A percentile compares a stretch with the other conserved stretches of the same genome.
phyloP scores from a whole-genome alignment of 2,113 vertebrate genomes.

The Lontra canadensis region DNA sequence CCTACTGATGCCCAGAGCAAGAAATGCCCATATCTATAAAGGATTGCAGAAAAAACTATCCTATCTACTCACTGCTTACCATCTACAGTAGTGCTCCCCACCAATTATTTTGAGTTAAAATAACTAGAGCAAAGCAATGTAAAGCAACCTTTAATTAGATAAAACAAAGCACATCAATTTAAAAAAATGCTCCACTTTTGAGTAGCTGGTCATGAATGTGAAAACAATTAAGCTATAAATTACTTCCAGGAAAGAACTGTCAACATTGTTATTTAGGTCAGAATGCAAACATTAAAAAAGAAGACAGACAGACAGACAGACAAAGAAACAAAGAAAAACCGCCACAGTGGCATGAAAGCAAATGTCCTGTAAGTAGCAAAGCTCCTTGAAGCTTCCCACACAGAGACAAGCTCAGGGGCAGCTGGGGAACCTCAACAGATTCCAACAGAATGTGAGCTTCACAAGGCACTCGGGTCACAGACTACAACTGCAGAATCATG shows the following conservation, averaged over 20 bases:
- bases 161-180: background rate
- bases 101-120: background rate
- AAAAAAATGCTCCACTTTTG: background rate
- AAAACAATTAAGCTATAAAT: background rate
- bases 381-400: too few relatives aligned
- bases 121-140: background rate
- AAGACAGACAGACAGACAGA: background rate
- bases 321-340: background rate
- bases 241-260: background rate
- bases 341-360: too few relatives aligned
- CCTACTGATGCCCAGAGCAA: background rate
- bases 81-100: background rate
- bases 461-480: too few relatives aligned
- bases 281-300: background rate
- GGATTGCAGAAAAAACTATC: too few relatives aligned
- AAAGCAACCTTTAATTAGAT: background rate
- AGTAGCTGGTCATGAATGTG: background rate
- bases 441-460: accelerated
- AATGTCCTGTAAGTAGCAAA: too few relatives aligned
- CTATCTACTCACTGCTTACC: background rate
- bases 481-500: accelerated
- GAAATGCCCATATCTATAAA: background rate
- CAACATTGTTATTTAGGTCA: background rate
- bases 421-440: accelerated
- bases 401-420: accelerated